These are phyloP conservation scores for Anguilla pacifica DNA, from an alignment of 2,797 vertebrate species.

Conservation along the genomic window DNA sequence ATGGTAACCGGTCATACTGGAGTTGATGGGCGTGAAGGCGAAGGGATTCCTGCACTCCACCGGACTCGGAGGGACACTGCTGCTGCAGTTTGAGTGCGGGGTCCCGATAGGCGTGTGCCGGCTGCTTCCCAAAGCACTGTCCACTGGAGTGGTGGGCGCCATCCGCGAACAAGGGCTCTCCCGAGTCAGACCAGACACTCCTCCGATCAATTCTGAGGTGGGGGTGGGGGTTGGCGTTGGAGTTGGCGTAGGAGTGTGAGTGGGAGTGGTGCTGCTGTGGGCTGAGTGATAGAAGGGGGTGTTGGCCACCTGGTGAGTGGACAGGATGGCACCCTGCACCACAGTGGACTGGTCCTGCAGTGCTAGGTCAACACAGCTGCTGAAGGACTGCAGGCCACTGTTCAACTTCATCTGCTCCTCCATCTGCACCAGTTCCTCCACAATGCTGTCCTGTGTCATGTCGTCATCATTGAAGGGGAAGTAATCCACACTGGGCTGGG, in stretches of 20 bases:
- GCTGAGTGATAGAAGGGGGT: conserved; percentile 89
- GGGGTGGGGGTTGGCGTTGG: conserved; percentile 88
- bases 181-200: conserved; percentile 82
- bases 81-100: conserved; percentile 95
- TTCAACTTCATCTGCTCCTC: conserved; percentile 98
- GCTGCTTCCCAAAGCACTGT: conserved; percentile 86
- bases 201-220: conserved; percentile 90
- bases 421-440: conserved; percentile 98
- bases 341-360: conserved; percentile 80
- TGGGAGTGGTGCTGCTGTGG: conserved; percentile 91
- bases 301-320: conserved; percentile 76
- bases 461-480: conserved; percentile 96
- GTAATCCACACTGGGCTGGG: conserved; percentile 89
- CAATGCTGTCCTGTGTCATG: conserved; percentile 98
- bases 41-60: conserved; percentile 98
- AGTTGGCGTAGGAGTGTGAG: conserved; percentile 87
- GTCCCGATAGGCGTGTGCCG: conserved; percentile 95
- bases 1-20: conserved; percentile 89
- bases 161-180: conserved; percentile 95
- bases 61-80: conserved; percentile 94
- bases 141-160: conserved; percentile 91
- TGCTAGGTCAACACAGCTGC: conserved; percentile 83
- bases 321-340: conserved; percentile 74
- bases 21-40: conserved; percentile 96
- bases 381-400: conserved; percentile 77